These are phyloP conservation scores for Agriopis leucophaearia DNA, from an alignment of 2,888 invertebrate species.

Conservation along the genomic window DNA sequence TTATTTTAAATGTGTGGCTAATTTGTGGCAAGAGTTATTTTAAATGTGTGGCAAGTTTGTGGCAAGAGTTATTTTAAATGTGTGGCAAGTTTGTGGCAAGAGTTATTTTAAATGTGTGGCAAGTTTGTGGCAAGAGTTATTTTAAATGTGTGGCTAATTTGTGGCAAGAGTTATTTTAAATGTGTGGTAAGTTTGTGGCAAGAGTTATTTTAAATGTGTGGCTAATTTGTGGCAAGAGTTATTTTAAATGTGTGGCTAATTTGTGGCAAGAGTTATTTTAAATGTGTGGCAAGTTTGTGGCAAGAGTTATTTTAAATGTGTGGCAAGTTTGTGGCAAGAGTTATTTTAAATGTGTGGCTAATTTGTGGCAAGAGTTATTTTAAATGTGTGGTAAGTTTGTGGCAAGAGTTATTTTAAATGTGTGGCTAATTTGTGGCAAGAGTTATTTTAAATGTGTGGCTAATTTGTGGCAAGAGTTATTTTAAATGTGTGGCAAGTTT, in stretches of 20 bases:
- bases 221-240: not conserved
- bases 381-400: too few species aligned
- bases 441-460: too few species aligned
- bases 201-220: not conserved
- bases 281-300: not conserved
- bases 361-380: not conserved
- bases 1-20: too few species aligned
- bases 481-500: too few species aligned
- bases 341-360: not conserved
- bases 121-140: not conserved
- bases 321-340: not conserved
- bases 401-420: not conserved
- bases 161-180: not conserved
- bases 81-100: too few species aligned
- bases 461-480: too few species aligned
- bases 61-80: too few species aligned
- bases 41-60: too few species aligned
- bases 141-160: too few species aligned
- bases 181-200: too few species aligned
- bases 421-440: not conserved
- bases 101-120: not conserved
- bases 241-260: not conserved
- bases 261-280: not conserved
- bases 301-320: not conserved
- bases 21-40: not conserved